phyloP scores from a whole-genome alignment of 2,113 vertebrate species.

The Erinaceus europaeus region DNA sequence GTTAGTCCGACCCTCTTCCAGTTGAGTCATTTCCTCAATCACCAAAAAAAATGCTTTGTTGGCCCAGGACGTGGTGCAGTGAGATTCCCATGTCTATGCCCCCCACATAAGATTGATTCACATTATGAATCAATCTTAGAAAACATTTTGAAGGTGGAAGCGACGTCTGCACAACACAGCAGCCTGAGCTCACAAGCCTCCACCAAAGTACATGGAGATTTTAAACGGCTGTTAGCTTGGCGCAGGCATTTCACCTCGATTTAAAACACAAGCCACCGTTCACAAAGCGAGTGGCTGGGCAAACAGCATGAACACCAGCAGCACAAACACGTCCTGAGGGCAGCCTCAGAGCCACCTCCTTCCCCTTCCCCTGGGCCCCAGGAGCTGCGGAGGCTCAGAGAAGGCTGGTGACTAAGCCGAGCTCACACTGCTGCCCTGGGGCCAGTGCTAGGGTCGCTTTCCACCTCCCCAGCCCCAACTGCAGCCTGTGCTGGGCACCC shows the following conservation, averaged over 20 bases:
- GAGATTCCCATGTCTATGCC: too few species aligned
- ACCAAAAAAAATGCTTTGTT: too few species aligned
- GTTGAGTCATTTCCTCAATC: too few species aligned
- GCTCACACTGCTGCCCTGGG: not conserved
- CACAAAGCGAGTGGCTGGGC: conserved; percentile 11
- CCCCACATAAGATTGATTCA: too few species aligned
- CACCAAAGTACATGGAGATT: too few species aligned
- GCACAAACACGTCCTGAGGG: not conserved
- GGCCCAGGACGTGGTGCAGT: too few species aligned
- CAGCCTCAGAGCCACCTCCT: rapidly evolving
- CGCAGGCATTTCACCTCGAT: conserved; percentile 11
- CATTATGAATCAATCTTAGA: too few species aligned
- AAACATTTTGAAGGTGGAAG: too few species aligned
- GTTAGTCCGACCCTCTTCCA: too few species aligned
- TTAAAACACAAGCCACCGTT: conserved; percentile 24
- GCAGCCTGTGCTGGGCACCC: not conserved
- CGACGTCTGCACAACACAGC: too few species aligned
- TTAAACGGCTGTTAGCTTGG: conserved; percentile 24
- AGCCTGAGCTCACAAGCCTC: too few species aligned
- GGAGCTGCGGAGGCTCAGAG: not conserved
- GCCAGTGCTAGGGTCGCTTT: not conserved
- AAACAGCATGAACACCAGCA: not conserved
- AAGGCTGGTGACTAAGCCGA: not conserved
- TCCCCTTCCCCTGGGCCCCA: not conserved
- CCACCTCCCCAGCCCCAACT: not conserved